Evolutionary conservation across 2,888 invertebrate genomes (phyloP).

Genomic region (Ophion obscuratus): DNA sequence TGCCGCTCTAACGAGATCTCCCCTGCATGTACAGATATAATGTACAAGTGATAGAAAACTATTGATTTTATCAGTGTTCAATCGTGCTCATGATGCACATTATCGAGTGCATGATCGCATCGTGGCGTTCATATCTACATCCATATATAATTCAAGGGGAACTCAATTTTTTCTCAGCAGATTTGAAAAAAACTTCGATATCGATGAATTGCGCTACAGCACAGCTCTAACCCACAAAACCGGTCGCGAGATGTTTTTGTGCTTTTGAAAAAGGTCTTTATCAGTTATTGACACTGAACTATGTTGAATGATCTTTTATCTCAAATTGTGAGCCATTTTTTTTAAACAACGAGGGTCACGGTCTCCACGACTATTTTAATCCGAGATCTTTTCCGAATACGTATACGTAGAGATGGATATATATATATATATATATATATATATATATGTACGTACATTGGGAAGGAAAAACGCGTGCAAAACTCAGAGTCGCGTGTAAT

Average conservation of each 20-base stretch:
- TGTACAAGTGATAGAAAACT: constrained; percentile 35
- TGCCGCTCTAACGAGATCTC: constrained; percentile 46
- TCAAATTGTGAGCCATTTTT: not conserved
- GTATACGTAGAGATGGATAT: not conserved
- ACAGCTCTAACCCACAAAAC: no score
- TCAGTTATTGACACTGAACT: no score
- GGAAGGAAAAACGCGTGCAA: constrained; percentile 24
- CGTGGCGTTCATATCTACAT: constrained; percentile 25
- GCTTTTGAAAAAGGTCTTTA: no score
- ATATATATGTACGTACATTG: not conserved
- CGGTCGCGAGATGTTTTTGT: no score
- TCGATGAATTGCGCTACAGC: no score
- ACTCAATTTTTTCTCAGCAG: not conserved
- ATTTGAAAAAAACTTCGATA: not conserved
- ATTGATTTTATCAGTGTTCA: constrained; percentile 55
- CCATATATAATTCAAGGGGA: not conserved
- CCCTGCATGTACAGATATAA: constrained; percentile 18
- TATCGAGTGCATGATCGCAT: constrained; percentile 40
- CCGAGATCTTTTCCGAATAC: no score
- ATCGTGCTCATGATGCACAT: constrained; percentile 56
- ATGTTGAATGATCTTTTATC: no score
- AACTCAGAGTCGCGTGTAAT: constrained; percentile 42
- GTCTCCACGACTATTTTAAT: not conserved
- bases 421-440: not conserved
- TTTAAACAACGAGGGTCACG: not conserved